phyloP scores from a whole-genome alignment of 2,113 vertebrate species.

The Prunella himalayana region DNA sequence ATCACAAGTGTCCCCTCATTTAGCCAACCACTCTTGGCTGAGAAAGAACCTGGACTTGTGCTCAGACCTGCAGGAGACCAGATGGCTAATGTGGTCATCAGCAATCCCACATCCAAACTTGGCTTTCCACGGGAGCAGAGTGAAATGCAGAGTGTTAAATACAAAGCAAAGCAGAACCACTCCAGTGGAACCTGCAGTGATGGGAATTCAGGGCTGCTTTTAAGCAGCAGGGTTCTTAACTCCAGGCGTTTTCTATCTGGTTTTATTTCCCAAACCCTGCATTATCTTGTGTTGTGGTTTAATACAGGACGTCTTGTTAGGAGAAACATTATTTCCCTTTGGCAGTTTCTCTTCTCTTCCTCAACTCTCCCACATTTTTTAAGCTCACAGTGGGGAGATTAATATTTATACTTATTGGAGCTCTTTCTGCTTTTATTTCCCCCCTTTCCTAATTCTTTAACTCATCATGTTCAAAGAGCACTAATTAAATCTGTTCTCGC shows the following conservation, averaged over 20 bases:
- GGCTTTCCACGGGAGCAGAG: conserved; percentile 26
- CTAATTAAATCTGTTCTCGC: neutral
- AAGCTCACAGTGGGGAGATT: neutral
- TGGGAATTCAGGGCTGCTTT: conserved; percentile 61
- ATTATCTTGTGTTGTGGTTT: conserved; percentile 22
- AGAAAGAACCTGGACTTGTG: neutral
- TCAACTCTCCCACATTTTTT: neutral
- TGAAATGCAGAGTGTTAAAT: conserved; percentile 52
- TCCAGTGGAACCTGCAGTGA: conserved; percentile 47
- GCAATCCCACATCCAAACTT: conserved; percentile 24
- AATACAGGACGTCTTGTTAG: conserved; percentile 47
- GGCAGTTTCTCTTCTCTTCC: conserved; percentile 27
- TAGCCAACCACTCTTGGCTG: conserved; percentile 17
- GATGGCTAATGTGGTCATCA: conserved; percentile 62
- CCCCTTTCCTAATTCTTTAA: neutral
- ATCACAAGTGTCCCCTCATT: neutral
- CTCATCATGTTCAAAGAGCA: neutral
- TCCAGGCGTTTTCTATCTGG: conserved; percentile 50
- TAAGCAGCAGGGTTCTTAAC: conserved; percentile 61
- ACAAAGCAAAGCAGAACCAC: conserved; percentile 61
- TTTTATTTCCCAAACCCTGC: conserved; percentile 60
- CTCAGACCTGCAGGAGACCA: conserved; percentile 23
- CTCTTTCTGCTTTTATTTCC: neutral
- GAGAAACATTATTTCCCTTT: conserved; percentile 43
- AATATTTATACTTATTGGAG: neutral